Conservation (phyloP, 2,797 vertebrate genomes). For the Carcharodon carcharias region DNA sequence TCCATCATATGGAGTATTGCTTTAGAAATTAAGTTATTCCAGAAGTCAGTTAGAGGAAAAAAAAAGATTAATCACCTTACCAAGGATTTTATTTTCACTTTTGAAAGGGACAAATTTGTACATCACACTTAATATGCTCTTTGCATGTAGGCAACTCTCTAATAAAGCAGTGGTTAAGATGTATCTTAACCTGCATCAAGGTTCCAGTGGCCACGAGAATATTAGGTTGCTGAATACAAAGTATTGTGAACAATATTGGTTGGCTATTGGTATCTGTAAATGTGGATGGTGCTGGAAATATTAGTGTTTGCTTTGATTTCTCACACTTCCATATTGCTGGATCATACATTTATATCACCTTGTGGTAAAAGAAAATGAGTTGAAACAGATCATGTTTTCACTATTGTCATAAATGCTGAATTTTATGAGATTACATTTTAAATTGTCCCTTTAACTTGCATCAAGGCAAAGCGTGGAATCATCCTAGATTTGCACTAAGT, state of each 20-base stretch:
- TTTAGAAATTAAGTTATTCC: background rate
- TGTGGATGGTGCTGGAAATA: background rate
- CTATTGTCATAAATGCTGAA: too few species aligned
- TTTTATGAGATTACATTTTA: too few species aligned
- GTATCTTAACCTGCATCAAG: background rate
- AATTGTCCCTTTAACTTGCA: too few species aligned
- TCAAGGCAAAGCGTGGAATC: too few species aligned
- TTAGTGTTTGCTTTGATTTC: background rate
- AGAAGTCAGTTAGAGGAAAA: background rate
- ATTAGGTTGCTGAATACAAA: background rate
- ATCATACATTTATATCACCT: background rate
- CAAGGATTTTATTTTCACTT: background rate
- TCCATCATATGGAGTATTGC: background rate
- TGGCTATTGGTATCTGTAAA: background rate
- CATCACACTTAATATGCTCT: background rate
- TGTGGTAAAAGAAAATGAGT: background rate
- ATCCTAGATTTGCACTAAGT: too few species aligned
- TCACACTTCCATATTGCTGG: background rate
- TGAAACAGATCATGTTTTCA: background rate
- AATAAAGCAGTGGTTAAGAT: background rate
- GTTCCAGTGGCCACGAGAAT: background rate
- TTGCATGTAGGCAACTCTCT: background rate
- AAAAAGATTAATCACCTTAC: background rate
- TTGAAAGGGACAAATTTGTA: background rate
- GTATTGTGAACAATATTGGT: background rate